A percentile compares a stretch with the other conserved stretches of the same genome.
phyloP scores from a whole-genome alignment of 2,113 vertebrate genomes.

The Centropus unirufus region DNA sequence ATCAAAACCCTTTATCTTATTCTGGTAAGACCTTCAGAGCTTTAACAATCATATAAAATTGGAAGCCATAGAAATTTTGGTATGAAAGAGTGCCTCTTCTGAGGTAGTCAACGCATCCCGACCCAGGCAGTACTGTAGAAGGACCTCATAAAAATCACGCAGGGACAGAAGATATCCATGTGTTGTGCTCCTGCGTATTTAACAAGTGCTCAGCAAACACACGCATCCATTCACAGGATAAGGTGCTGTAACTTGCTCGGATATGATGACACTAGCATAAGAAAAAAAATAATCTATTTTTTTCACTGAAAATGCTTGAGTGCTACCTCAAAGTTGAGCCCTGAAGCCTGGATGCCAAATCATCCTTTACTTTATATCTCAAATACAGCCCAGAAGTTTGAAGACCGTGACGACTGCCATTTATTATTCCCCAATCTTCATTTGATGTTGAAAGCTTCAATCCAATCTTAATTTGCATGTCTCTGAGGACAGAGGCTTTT shows the following conservation, averaged over 20 bases:
- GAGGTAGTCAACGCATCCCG: neutral
- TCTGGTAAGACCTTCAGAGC: neutral
- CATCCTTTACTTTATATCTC: neutral
- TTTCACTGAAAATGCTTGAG: neutral
- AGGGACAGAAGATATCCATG: neutral
- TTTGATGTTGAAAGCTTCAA: neutral
- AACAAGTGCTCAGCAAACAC: neutral
- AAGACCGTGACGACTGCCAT: neutral
- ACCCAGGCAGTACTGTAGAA: neutral
- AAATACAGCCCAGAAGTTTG: neutral
- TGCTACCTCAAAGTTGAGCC: neutral
- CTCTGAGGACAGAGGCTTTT: neutral
- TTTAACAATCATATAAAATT: neutral
- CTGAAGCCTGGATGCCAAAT: neutral
- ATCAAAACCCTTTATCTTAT: neutral
- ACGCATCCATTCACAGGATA: neutral
- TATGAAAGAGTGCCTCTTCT: neutral
- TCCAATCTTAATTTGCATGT: neutral
- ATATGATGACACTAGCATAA: neutral
- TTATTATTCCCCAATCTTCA: neutral
- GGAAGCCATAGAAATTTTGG: neutral
- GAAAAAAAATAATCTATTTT: neutral
- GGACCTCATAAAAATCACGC: fast-evolving
- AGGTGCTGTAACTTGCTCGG: neutral
- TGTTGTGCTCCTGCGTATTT: neutral